Conservation (phyloP, 1,140 invertebrate species). For the Bemisia tabaci region DNA sequence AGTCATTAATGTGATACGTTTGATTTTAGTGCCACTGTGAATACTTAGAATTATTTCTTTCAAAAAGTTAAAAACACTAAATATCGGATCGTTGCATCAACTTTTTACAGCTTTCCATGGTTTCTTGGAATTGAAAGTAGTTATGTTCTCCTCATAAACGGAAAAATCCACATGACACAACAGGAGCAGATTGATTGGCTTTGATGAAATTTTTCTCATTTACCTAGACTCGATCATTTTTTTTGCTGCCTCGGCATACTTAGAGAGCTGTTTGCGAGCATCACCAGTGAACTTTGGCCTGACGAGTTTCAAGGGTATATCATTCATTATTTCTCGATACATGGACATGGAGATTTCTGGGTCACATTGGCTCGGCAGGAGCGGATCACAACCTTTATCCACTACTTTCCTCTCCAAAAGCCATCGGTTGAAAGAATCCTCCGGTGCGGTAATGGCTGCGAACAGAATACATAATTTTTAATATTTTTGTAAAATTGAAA, state of each 20-base stretch:
- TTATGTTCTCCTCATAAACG: too few relatives aligned
- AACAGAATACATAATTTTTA: constrained; percentile 1
- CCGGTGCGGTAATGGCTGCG: constrained; percentile 77
- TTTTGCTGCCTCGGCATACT: constrained; percentile 92
- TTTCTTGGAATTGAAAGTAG: too few relatives aligned
- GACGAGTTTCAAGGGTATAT: constrained; percentile 90
- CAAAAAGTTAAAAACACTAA: too few relatives aligned
- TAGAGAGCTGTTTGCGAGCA: constrained; percentile 86
- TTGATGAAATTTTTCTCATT: too few relatives aligned
- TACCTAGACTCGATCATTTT: constrained; percentile 83
- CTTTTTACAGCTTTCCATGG: too few relatives aligned
- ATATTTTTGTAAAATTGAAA: too few relatives aligned
- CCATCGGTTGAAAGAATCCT: constrained; percentile 94
- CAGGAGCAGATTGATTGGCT: too few relatives aligned
- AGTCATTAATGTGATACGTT: too few relatives aligned
- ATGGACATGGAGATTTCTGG: constrained; percentile 87
- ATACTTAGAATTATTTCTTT: too few relatives aligned
- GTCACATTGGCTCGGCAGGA: constrained; percentile 80
- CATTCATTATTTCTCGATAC: constrained; percentile 97
- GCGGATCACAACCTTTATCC: constrained; percentile 72
- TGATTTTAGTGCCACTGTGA: too few relatives aligned
- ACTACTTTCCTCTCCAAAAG: constrained; percentile 88
- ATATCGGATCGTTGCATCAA: too few relatives aligned
- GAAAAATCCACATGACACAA: too few relatives aligned
- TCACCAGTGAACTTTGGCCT: constrained; percentile 91